A percentile compares a stretch with the other conserved stretches of the same genome.
Evolutionary conservation across 1,140 invertebrate species (phyloP).

Genomic region (Drosophila murphyi): DNA sequence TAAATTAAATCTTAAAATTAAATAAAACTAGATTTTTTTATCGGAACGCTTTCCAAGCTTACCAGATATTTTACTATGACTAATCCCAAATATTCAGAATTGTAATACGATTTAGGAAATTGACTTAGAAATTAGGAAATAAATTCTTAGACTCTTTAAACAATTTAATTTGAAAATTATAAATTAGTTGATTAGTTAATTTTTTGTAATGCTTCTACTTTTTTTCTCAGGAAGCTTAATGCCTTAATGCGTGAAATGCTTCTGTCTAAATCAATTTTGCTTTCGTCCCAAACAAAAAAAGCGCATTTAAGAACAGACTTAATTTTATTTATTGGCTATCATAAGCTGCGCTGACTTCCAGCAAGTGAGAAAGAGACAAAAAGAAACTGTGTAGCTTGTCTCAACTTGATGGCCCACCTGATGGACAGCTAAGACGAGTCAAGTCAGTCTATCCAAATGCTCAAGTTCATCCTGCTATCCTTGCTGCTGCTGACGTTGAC

Average conservation of each 20-base stretch:
- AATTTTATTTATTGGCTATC: conserved; percentile 71
- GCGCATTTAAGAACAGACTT: not conserved
- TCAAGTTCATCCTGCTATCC: not conserved
- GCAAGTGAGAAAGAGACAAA: not conserved
- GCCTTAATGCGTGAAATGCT: conserved; percentile 37
- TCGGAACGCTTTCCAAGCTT: no score
- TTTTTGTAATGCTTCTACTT: not conserved
- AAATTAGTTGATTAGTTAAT: no score
- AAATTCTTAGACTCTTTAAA: no score
- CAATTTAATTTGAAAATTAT: no score
- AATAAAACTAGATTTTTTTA: no score
- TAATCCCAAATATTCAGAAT: no score
- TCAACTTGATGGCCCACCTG: not conserved
- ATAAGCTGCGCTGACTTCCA: conserved; percentile 23
- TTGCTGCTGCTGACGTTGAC: conserved; percentile 5
- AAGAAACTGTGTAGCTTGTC: not conserved
- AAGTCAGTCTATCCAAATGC: not conserved
- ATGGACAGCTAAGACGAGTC: conserved; percentile 2
- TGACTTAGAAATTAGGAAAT: no score
- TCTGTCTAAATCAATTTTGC: conserved; percentile 44
- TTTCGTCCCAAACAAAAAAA: not conserved
- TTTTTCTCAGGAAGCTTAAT: not conserved
- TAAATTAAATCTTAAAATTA: no score
- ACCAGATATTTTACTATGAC: no score
- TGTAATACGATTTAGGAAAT: no score